phyloP scores from a whole-genome alignment of 2,888 invertebrate genomes.

The Agrotis segetum region DNA sequence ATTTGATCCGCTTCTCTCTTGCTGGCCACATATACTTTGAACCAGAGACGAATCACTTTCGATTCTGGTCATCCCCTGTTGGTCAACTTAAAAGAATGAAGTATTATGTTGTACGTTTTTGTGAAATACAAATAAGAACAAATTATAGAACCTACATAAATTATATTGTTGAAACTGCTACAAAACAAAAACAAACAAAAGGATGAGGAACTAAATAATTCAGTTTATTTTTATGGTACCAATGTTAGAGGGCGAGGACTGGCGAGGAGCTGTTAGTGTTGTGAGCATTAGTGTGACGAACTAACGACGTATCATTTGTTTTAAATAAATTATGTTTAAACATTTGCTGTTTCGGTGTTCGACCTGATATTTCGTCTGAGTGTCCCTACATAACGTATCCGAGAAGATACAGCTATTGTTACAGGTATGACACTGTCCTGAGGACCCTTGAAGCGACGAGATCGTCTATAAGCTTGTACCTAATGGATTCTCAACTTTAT shows the following conservation, averaged over 20 bases:
- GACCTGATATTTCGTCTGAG: background rate
- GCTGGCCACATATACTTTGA: too few species aligned
- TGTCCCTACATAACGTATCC: background rate
- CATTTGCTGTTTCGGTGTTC: constrained; percentile 2
- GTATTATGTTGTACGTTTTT: constrained; percentile 38
- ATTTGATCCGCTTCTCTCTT: too few species aligned
- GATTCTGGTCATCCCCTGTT: too few species aligned
- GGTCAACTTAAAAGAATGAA: too few species aligned
- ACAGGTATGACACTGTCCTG: background rate
- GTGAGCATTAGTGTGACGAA: background rate
- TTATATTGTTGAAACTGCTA: background rate
- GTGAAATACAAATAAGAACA: constrained; percentile 40
- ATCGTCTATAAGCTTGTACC: too few species aligned
- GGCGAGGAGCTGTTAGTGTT: too few species aligned
- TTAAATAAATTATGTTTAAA: background rate
- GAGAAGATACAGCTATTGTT: too few species aligned
- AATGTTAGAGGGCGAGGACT: background rate
- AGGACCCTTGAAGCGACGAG: background rate
- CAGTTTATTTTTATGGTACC: too few species aligned
- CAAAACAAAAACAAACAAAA: background rate
- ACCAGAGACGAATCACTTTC: too few species aligned
- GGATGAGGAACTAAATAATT: background rate
- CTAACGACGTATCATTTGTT: background rate
- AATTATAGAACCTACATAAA: constrained; percentile 13
- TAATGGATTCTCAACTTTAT: too few species aligned